Evolutionary conservation across 2,113 vertebrate genomes (phyloP).

Genomic region (Burhinus oedicnemus): DNA sequence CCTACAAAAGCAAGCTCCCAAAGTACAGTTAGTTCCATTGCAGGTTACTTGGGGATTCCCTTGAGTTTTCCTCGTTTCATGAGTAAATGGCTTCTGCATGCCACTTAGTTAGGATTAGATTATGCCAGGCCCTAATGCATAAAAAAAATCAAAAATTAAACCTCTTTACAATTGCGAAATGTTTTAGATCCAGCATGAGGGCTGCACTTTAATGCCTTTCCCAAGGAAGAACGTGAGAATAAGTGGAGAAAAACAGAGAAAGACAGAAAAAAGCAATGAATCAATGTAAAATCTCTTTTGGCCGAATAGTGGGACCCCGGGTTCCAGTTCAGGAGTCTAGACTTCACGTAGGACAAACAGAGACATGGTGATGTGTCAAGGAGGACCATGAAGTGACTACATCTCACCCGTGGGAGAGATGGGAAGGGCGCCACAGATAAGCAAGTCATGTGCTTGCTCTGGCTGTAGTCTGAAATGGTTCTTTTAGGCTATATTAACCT

Average conservation of each 20-base stretch:
- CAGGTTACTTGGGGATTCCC: not conserved
- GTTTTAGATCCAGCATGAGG: not conserved
- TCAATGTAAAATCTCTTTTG: not conserved
- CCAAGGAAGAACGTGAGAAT: not conserved
- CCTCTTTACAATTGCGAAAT: not conserved
- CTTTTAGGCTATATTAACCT: not conserved
- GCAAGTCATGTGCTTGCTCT: not conserved
- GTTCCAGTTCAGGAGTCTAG: not conserved
- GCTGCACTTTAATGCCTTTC: not conserved
- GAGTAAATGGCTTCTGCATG: not conserved
- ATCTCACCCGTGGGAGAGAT: not conserved
- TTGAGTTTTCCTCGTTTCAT: not conserved
- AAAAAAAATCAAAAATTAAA: not conserved
- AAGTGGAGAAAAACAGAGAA: not conserved
- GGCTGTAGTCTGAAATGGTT: not conserved
- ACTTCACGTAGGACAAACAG: not conserved
- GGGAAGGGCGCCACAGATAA: not conserved
- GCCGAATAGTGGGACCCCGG: accelerated
- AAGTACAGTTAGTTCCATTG: not conserved
- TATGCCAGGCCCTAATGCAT: not conserved
- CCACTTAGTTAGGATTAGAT: not conserved
- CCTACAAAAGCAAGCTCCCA: not conserved
- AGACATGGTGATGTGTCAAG: not conserved
- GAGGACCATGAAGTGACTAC: not conserved
- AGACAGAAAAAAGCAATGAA: not conserved